Evolutionary conservation across 92 coral and sea anemone genomes (phyloP).

Genomic region (Siderastrea radians): DNA sequence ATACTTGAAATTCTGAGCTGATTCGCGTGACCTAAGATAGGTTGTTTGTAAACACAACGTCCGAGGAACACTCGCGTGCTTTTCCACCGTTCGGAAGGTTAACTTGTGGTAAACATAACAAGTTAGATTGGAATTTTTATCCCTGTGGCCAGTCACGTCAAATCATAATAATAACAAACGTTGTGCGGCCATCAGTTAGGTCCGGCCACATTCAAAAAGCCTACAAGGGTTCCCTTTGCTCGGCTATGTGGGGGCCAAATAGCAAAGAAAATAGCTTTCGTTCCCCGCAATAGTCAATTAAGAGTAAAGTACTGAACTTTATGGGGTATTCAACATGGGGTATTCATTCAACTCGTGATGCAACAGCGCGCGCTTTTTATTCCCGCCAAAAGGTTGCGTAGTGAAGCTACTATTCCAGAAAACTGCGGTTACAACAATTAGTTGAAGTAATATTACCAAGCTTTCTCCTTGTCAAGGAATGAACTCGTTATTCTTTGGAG

Average conservation of each 20-base stretch:
- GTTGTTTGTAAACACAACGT: background rate
- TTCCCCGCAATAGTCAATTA: background rate
- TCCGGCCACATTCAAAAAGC: background rate
- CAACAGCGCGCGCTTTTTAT: background rate
- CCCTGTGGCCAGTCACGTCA: background rate
- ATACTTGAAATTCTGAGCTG: no score
- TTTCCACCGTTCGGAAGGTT: background rate
- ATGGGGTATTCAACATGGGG: no score
- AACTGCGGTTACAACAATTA: background rate
- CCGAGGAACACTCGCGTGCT: no score
- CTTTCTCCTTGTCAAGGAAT: no score
- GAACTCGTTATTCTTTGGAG: no score
- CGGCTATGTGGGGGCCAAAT: background rate
- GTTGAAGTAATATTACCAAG: no score
- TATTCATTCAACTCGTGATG: no score
- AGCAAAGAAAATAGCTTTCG: constrained; percentile 10
- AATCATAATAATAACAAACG: background rate
- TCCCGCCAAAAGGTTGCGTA: constrained; percentile 1
- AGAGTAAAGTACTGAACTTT: background rate
- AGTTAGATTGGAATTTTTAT: background rate
- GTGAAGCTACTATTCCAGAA: background rate
- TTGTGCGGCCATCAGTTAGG: background rate
- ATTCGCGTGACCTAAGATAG: no score
- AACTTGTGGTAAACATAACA: constrained; percentile 16
- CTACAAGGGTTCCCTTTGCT: background rate